These are phyloP conservation scores for Rhynchonycteris naso DNA, from an alignment of 2,797 vertebrate species.

Conservation along the genomic window DNA sequence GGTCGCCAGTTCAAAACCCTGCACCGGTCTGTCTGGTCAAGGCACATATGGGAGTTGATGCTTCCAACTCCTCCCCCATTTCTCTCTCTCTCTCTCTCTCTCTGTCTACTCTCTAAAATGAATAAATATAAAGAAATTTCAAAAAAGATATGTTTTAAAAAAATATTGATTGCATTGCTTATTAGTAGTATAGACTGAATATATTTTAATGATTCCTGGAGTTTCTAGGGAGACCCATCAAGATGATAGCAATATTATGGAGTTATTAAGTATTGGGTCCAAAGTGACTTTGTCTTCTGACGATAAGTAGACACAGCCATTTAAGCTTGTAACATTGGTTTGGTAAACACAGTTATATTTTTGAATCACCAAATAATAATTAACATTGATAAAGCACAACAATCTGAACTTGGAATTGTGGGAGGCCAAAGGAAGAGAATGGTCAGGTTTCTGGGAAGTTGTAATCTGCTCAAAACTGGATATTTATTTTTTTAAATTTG, in stretches of 20 bases:
- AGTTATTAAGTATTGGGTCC: not conserved
- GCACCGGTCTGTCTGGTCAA: too few species aligned
- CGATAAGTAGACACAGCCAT: not conserved
- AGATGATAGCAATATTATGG: conserved; percentile 14
- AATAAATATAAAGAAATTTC: too few species aligned
- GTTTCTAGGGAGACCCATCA: not conserved
- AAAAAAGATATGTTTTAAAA: too few species aligned
- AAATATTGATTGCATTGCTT: not conserved
- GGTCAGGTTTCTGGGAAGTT: not conserved
- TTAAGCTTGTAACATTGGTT: not conserved
- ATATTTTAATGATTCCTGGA: conserved; percentile 32
- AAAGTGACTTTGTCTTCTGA: not conserved
- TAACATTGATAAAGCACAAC: not conserved
- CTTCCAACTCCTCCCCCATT: too few species aligned
- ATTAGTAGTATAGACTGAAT: not conserved
- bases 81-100: too few species aligned
- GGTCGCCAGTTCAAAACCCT: too few species aligned
- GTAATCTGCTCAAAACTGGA: not conserved
- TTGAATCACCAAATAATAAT: not conserved
- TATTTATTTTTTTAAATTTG: not conserved
- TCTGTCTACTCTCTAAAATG: too few species aligned
- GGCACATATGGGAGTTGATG: too few species aligned
- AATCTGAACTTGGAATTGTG: not conserved
- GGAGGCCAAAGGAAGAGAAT: not conserved
- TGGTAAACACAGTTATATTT: not conserved